Evolutionary conservation across 2,888 invertebrate genomes (phyloP), one percentile per base, ranked within the genome.

Genomic region (Maniola hyperantus): DNA sequence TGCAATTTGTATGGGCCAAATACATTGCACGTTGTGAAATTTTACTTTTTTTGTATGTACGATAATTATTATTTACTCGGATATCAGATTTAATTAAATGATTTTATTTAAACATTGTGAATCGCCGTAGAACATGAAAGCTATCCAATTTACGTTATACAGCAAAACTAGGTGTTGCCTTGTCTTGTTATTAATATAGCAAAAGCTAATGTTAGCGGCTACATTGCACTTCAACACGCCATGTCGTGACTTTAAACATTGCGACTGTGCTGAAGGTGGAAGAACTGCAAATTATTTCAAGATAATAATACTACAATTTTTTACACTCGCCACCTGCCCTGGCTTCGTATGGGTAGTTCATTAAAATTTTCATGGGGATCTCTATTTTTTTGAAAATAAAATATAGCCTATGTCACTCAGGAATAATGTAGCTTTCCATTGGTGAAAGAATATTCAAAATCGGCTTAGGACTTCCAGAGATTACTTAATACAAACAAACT

Each of bases 171-270:
- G 70, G 69, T 71, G 72, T 72, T 68, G 59, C 67, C 46, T 60
- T 36, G 58, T 61, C 65, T 64, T 39, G 61, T 66, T 68, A 71
- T 71, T 69, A 66, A 51, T 66, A 60, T 39, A 39, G 10, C 39
- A 10, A 36, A 60, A 15, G 65, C 67, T 69, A 60, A 64, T 65
- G 65, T 64, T 42, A 54, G 18, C 44, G 48, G 58, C 44, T 26
- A 64, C 67, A 77, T 78, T 79, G 79, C 75, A 60, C 60, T 64
- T 66, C 53, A 58, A 62, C 83, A 83, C 77, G 83, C 81, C 62
- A 82, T 81, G 15, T 70, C 82, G 82, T 82, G 83, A 79, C 80
- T 76, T 69, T 26, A n/a, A 59, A 58, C 69, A 69, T 67, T 65
- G 50, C 20, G 48, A 61, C 55, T 54, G 26, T n/a, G 20, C n/a